A percentile compares a stretch with the other conserved stretches of the same genome.
phyloP scores from a whole-genome alignment of 1,140 invertebrate species.

The Aphelinus atriplicis region DNA sequence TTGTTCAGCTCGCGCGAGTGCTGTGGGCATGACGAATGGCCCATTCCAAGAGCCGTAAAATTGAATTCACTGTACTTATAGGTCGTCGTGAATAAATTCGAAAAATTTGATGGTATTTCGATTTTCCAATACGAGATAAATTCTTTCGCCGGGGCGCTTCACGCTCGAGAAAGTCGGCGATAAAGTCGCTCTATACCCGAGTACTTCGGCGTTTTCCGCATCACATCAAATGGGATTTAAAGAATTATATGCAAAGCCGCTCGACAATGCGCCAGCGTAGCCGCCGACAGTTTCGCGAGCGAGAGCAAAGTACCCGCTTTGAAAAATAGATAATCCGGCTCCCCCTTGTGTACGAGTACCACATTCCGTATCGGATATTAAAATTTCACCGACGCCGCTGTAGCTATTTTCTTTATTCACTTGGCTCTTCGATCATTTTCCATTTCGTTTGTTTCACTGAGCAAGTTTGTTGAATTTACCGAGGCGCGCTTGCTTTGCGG shows the following conservation, averaged over 20 bases:
- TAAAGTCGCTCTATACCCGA: constrained; percentile 8
- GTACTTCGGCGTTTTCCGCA: constrained; percentile 17
- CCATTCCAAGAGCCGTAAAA: background rate
- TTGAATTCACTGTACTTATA: constrained; percentile 5
- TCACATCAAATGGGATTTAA: constrained; percentile 30
- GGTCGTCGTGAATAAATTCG: background rate
- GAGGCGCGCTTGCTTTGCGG: no score
- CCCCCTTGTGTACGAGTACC: no score
- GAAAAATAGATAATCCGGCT: no score
- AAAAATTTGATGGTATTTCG: constrained; percentile 30
- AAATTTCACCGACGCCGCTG: no score
- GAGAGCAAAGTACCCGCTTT: no score
- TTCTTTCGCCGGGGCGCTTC: constrained; percentile 8
- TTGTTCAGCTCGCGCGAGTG: no score
- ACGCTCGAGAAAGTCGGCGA: constrained; percentile 3
- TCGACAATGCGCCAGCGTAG: background rate
- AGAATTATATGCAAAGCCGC: constrained; percentile 35
- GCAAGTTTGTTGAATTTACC: no score
- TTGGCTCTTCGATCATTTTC: no score
- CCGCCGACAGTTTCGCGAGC: constrained; percentile 15
- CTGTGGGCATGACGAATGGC: no score
- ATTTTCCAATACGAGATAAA: constrained; percentile 21
- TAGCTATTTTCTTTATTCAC: no score
- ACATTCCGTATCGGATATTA: no score
- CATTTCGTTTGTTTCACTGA: no score